These are phyloP conservation scores for Sylvia borin DNA, from an alignment of 2,797 vertebrate genomes.

Conservation along the genomic window DNA sequence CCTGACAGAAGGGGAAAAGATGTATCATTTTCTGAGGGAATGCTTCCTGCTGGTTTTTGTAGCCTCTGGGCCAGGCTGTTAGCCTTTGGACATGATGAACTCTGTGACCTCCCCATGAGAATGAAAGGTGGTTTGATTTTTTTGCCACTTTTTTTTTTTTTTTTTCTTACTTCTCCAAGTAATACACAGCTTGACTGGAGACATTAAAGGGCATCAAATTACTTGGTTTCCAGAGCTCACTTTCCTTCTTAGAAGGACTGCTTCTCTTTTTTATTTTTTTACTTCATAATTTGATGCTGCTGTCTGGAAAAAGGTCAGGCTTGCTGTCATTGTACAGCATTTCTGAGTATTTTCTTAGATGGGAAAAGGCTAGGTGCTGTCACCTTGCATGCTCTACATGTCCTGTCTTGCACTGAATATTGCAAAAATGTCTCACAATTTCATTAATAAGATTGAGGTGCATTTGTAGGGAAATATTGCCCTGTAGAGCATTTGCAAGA, in stretches of 20 bases:
- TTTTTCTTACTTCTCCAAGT: not conserved
- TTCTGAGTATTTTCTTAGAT: not conserved
- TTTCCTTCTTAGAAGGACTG: not conserved
- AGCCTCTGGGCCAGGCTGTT: not conserved
- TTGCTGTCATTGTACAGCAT: not conserved
- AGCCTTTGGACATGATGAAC: constrained; percentile 41
- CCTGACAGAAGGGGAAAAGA: constrained; percentile 4
- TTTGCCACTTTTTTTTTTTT: not conserved
- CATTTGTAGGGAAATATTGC: not conserved
- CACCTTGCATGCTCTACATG: not conserved
- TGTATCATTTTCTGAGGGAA: not conserved
- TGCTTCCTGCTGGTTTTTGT: not conserved
- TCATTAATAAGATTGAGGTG: not conserved
- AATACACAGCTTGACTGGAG: not conserved
- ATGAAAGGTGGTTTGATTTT: constrained; percentile 39
- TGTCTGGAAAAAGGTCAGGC: not conserved
- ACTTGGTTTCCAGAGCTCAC: constrained; percentile 2
- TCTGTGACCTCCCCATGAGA: constrained; percentile 11
- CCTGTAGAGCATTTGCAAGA: not conserved
- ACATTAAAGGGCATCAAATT: constrained; percentile 25
- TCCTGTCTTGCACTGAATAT: not conserved
- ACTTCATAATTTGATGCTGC: not conserved
- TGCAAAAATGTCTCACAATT: not conserved
- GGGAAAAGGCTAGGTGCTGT: not conserved
- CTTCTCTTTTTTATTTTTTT: not conserved